Conservation (phyloP, 2,888 invertebrate genomes). For the Digitonthophagus gazella region DNA sequence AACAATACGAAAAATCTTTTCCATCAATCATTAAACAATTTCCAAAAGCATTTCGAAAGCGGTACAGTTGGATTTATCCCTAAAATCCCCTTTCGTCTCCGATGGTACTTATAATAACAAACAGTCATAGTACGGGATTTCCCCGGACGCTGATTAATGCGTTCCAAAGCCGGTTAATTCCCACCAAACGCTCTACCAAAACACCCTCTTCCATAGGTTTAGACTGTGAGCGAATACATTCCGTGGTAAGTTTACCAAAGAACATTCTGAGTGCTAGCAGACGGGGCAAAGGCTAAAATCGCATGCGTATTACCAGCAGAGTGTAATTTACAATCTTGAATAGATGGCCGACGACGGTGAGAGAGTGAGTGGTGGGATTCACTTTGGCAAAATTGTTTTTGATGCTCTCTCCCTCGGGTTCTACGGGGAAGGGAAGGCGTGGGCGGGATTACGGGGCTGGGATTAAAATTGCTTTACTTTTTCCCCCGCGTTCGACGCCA, state of each 20-base stretch:
- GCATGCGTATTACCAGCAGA: conserved; percentile 43
- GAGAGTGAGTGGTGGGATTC: conserved; percentile 44
- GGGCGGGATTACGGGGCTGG: conserved; percentile 32
- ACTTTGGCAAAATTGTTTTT: conserved; percentile 46
- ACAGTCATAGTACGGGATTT: conserved; percentile 52
- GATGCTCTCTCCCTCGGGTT: conserved; percentile 41
- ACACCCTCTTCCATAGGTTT: conserved; percentile 33
- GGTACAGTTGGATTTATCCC: neutral
- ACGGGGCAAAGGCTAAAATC: conserved; percentile 36
- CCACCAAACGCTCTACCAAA: conserved; percentile 59
- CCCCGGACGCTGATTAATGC: conserved; percentile 67
- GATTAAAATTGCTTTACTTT: conserved; percentile 16
- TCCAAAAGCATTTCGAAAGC: neutral
- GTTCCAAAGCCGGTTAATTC: conserved; percentile 67
- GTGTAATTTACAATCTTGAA: conserved; percentile 48
- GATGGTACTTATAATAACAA: conserved; percentile 39
- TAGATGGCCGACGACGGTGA: conserved; percentile 40
- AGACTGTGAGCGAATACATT: conserved; percentile 25
- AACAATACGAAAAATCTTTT: too few relatives aligned
- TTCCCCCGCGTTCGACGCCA: conserved; percentile 6
- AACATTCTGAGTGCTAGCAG: conserved; percentile 17
- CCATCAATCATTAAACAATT: neutral
- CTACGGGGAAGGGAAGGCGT: neutral
- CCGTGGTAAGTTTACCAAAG: neutral
- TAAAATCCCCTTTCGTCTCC: neutral